phyloP scores from a whole-genome alignment of 2,113 vertebrate genomes.

The Coregonus clupeaformis region DNA sequence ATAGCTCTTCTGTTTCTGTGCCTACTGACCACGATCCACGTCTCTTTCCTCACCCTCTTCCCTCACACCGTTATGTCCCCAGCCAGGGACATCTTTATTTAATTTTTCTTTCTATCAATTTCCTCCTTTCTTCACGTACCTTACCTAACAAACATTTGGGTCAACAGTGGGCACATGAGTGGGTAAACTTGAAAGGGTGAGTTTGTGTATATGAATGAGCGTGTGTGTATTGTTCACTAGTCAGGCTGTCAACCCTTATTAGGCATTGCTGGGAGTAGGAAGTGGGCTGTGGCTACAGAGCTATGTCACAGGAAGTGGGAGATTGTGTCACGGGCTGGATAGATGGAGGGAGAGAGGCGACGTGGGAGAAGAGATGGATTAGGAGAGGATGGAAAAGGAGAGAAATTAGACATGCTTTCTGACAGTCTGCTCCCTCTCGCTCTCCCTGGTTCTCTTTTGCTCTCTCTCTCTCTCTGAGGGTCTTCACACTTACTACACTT shows the following conservation, averaged over 20 bases:
- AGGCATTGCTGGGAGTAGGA: conserved; percentile 69
- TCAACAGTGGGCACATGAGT: not conserved
- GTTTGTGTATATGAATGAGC: conserved; percentile 21
- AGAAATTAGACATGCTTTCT: conserved; percentile 15
- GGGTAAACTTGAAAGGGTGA: not conserved
- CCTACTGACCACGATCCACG: not conserved
- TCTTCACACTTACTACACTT: too few relatives aligned
- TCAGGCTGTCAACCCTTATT: conserved; percentile 62
- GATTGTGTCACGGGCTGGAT: conserved; percentile 70
- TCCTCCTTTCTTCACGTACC: not conserved
- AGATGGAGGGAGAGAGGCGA: conserved; percentile 57
- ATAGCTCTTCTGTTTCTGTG: conserved; percentile 16
- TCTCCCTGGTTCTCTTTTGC: not conserved
- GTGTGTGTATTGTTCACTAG: conserved; percentile 33
- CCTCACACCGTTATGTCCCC: too few relatives aligned
- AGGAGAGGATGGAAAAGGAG: conserved; percentile 44
- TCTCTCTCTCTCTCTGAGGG: not conserved
- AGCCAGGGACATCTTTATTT: not conserved
- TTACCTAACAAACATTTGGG: not conserved
- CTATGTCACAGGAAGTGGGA: conserved; percentile 72
- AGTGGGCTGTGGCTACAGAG: conserved; percentile 62
- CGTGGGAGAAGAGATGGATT: conserved; percentile 53
- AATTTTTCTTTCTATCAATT: not conserved
- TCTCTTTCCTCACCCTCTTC: too few relatives aligned
- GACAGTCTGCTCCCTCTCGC: not conserved